phyloP scores from a whole-genome alignment of 1,140 invertebrate species.

The Dendroctonus valens region DNA sequence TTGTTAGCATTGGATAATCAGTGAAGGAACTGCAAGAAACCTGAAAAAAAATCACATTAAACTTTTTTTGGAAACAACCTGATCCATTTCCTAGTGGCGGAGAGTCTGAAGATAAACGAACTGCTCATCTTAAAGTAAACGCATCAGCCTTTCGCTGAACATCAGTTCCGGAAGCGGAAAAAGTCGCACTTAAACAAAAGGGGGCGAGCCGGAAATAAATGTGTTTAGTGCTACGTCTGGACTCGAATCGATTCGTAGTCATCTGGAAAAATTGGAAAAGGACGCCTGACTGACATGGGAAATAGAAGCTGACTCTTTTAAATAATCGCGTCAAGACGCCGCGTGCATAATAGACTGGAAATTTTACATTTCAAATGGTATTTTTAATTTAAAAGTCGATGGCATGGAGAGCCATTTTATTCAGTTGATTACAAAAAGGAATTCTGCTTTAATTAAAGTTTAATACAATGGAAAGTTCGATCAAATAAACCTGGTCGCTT shows the following conservation, averaged over 20 bases:
- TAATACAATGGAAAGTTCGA: too few species aligned
- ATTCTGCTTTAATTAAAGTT: constrained; percentile 4
- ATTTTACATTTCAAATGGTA: constrained; percentile 4
- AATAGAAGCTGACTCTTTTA: constrained; percentile 24
- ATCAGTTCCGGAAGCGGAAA: constrained; percentile 3
- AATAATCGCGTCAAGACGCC: constrained; percentile 14
- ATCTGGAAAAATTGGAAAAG: constrained; percentile 30
- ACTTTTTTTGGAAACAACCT: too few species aligned
- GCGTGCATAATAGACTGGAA: constrained; percentile 17
- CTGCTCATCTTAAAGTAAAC: too few species aligned
- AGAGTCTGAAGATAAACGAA: too few species aligned
- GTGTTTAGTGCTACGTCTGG: constrained; percentile 23
- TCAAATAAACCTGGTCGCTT: too few species aligned
- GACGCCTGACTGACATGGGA: constrained; percentile 28
- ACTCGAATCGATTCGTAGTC: constrained; percentile 19
- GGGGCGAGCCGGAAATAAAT: constrained; percentile 27
- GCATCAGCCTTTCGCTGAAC: too few species aligned
- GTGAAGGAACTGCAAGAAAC: too few species aligned
- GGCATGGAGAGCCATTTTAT: too few species aligned
- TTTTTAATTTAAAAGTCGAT: constrained; percentile 16
- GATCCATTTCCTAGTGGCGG: too few species aligned
- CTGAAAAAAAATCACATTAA: too few species aligned
- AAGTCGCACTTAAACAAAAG: constrained; percentile 28
- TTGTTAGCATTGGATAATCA: too few species aligned
- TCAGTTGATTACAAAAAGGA: constrained; percentile 8